phyloP scores from a whole-genome alignment of 2,797 vertebrate species.

The Galagoides demidoff region DNA sequence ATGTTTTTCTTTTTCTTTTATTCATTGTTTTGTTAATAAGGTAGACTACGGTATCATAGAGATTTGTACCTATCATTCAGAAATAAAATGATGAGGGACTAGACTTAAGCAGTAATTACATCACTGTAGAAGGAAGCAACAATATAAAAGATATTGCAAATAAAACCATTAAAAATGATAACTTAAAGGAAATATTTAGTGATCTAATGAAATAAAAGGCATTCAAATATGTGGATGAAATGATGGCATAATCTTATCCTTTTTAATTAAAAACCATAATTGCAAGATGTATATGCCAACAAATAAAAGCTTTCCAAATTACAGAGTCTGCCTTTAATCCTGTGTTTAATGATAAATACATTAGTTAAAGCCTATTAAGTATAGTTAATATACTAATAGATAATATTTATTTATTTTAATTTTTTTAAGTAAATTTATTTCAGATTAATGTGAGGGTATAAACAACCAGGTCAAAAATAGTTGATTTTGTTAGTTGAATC shows the following conservation, averaged over 20 bases:
- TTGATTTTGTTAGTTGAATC: too few species aligned
- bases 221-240: background rate
- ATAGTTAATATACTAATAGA: background rate
- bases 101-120: background rate
- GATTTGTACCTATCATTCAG: too few species aligned
- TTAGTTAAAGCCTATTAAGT: background rate
- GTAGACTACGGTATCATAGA: background rate
- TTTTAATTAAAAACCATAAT: background rate
- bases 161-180: background rate
- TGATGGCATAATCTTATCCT: background rate
- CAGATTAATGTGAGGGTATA: too few species aligned
- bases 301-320: background rate
- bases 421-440: too few species aligned
- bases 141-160: background rate
- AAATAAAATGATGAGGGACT: too few species aligned
- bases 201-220: background rate
- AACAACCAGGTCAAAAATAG: too few species aligned
- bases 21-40: conserved; percentile 9
- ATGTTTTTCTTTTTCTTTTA: background rate
- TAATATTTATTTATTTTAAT: background rate
- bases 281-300: background rate
- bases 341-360: conserved; percentile 17
- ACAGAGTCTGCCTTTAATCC: background rate
- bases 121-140: background rate
- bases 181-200: background rate